Evolutionary conservation across 1,140 invertebrate species (phyloP).

Genomic region (Helicoverpa zea): DNA sequence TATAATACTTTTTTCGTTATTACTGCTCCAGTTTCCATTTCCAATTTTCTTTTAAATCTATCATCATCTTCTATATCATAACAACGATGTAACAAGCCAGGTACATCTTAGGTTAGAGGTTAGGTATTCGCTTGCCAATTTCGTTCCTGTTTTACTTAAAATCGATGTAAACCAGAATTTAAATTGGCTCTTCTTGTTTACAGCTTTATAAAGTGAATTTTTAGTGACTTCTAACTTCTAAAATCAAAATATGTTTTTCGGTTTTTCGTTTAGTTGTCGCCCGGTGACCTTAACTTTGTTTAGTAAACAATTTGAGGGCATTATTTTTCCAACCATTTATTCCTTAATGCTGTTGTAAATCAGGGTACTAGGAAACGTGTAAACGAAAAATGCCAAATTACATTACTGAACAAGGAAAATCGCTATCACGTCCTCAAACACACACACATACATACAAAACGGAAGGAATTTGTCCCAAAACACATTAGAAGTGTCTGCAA

Average conservation of each 20-base stretch:
- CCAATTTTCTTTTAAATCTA: too few relatives aligned
- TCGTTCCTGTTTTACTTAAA: too few relatives aligned
- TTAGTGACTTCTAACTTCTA: background rate
- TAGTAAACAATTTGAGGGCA: background rate
- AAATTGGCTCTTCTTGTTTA: background rate
- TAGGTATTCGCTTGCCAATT: too few relatives aligned
- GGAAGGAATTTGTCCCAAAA: slow-evolving; percentile 6
- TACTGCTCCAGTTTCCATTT: too few relatives aligned
- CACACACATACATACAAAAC: background rate
- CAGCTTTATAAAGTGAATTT: background rate
- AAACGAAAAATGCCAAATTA: slow-evolving; percentile 1
- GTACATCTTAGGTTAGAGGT: too few relatives aligned
- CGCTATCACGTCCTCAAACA: background rate
- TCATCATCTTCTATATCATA: too few relatives aligned
- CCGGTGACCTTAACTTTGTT: background rate
- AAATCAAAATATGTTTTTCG: background rate
- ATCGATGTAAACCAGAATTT: too few relatives aligned
- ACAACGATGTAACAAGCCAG: too few relatives aligned
- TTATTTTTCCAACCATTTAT: background rate
- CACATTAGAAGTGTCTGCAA: slow-evolving; percentile 20
- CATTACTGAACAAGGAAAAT: slow-evolving; percentile 18
- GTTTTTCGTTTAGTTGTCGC: background rate
- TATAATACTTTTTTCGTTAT: too few relatives aligned
- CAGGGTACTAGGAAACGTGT: background rate
- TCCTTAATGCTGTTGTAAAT: background rate